A percentile compares a stretch with the other conserved stretches of the same genome.
phyloP scores from a whole-genome alignment of 2,888 invertebrate genomes.

The Drosophila helvetica region DNA sequence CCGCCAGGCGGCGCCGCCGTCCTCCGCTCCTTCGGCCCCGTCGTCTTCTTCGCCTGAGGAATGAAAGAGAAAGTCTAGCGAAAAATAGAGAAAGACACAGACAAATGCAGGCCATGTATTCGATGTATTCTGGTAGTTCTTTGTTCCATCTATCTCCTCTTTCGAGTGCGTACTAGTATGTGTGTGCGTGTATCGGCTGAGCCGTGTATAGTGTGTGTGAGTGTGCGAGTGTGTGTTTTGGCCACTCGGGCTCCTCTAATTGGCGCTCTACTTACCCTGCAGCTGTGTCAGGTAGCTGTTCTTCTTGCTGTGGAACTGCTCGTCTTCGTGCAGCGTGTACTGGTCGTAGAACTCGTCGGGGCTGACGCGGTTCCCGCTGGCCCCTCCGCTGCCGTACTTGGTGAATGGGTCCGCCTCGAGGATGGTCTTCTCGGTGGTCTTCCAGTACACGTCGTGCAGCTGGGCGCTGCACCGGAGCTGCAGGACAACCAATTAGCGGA shows the following conservation, averaged over 20 bases:
- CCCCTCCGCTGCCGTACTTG: constrained; percentile 63
- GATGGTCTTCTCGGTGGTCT: constrained; percentile 88
- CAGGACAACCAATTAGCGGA: neutral
- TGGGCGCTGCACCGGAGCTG: constrained; percentile 88
- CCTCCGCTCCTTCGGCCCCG: constrained; percentile 61
- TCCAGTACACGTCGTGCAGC: constrained; percentile 88
- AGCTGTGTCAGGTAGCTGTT: constrained; percentile 83
- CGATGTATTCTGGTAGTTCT: constrained; percentile 36
- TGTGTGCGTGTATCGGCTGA: constrained; percentile 26
- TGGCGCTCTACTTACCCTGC: constrained; percentile 80
- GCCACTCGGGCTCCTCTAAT: constrained; percentile 49
- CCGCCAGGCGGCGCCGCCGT: constrained; percentile 71
- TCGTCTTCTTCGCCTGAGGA: constrained; percentile 80
- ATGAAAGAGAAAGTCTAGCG: constrained; percentile 81
- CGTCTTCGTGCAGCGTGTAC: constrained; percentile 81
- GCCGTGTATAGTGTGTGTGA: constrained; percentile 8
- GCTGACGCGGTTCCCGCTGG: constrained; percentile 78
- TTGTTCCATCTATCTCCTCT: constrained; percentile 18
- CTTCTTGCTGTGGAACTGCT: constrained; percentile 81
- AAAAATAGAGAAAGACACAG: constrained; percentile 64
- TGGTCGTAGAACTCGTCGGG: constrained; percentile 79
- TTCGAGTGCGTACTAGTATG: no score
- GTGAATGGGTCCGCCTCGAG: constrained; percentile 85
- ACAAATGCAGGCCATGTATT: constrained; percentile 65
- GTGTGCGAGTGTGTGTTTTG: constrained; percentile 32